Evolutionary conservation across 64 coral and sea anemone genomes (phyloP).

Genomic region (Platygyra sinensis): DNA sequence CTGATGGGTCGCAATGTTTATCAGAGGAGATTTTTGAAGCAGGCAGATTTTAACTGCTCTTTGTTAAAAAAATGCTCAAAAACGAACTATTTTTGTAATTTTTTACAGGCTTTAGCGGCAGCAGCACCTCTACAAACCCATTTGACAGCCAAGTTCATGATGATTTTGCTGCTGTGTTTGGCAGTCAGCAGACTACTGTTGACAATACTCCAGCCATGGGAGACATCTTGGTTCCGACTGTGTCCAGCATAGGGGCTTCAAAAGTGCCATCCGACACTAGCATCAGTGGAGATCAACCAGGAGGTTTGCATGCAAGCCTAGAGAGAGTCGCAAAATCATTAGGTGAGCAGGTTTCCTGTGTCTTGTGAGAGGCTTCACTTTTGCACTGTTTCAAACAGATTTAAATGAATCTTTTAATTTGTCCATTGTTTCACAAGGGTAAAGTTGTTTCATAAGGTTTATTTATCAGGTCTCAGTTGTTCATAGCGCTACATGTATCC

Average conservation of each 20-base stretch:
- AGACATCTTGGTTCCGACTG: constrained; percentile 20
- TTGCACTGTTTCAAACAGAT: too few species aligned
- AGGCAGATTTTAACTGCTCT: background rate
- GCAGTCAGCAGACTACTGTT: background rate
- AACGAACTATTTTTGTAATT: background rate
- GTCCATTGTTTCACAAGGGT: too few species aligned
- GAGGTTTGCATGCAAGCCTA: constrained; percentile 25
- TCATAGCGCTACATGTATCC: too few species aligned
- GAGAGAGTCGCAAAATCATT: constrained; percentile 35
- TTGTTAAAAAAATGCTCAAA: background rate
- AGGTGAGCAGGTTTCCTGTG: background rate
- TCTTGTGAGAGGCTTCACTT: too few species aligned
- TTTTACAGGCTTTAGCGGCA: background rate
- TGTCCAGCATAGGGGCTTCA: background rate
- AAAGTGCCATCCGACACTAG: background rate
- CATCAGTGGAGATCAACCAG: background rate
- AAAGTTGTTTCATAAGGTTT: too few species aligned
- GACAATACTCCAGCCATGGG: background rate
- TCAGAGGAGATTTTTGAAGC: too few species aligned
- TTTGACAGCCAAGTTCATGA: constrained; percentile 33
- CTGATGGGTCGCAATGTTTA: too few species aligned
- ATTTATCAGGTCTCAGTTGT: too few species aligned
- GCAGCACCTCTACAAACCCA: constrained; percentile 15
- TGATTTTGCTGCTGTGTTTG: constrained; percentile 35
- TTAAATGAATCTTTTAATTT: too few species aligned